Conservation (phyloP, 2,797 vertebrate species). For the Enteromius anoplus region DNA sequence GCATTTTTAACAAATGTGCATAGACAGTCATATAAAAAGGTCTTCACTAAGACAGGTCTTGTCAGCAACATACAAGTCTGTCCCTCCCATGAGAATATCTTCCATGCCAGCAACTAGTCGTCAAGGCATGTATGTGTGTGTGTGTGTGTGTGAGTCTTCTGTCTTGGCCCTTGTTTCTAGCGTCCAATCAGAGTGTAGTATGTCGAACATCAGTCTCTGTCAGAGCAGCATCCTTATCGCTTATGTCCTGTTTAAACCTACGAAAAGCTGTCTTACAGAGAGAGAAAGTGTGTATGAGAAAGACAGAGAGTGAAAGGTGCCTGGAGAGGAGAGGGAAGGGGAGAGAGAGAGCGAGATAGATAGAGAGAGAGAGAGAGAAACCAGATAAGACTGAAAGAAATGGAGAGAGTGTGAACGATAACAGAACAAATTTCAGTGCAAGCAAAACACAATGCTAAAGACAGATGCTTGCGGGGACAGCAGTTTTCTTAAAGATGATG, state of each 20-base stretch:
- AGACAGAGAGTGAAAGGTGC: slow-evolving; percentile 8
- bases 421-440: slow-evolving; percentile 5
- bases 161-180: slow-evolving; percentile 21
- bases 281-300: slow-evolving; percentile 17
- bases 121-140: neutral
- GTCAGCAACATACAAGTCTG: slow-evolving; percentile 49
- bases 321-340: neutral
- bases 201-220: slow-evolving; percentile 61
- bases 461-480: neutral
- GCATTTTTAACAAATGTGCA: slow-evolving; percentile 39
- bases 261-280: slow-evolving; percentile 35
- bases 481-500: slow-evolving; percentile 4
- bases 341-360: neutral
- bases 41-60: slow-evolving; percentile 43
- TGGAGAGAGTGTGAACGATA: neutral
- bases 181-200: slow-evolving; percentile 53
- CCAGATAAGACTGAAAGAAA: slow-evolving; percentile 11
- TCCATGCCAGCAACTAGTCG: slow-evolving; percentile 34
- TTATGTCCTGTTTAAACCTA: slow-evolving; percentile 52
- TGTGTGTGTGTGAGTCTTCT: slow-evolving; percentile 21
- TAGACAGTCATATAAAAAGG: neutral
- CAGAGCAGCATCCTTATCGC: slow-evolving; percentile 53
- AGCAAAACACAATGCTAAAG: neutral
- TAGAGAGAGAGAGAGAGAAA: neutral
- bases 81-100: slow-evolving; percentile 47